Conservation (phyloP, 2,113 vertebrate genomes). For the Chelonoidis abingdonii region DNA sequence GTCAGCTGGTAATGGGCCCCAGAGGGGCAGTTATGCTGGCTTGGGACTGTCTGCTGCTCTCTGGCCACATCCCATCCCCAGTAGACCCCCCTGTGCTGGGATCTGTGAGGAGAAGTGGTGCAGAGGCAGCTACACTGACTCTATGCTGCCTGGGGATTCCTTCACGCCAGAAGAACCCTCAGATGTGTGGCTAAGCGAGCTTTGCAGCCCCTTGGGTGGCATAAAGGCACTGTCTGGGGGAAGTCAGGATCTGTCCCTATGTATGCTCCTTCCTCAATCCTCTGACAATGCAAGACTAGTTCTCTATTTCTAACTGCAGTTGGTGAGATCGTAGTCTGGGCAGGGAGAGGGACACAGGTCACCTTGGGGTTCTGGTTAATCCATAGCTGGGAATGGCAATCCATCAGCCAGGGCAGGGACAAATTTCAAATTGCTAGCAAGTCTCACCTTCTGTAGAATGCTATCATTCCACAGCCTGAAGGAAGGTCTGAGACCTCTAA, state of each 20-base stretch:
- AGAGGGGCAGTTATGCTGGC: neutral
- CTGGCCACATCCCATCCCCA: neutral
- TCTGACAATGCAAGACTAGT: neutral
- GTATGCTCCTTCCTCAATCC: neutral
- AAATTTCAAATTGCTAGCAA: neutral
- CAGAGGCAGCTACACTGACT: neutral
- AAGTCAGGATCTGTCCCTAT: neutral
- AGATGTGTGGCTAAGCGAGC: neutral
- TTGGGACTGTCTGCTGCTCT: neutral
- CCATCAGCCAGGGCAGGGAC: neutral
- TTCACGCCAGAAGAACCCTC: neutral
- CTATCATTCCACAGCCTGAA: rapidly evolving
- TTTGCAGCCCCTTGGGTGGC: neutral
- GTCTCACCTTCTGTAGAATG: neutral
- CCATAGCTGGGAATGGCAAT: neutral
- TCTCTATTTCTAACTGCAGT: rapidly evolving
- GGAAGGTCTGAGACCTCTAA: neutral
- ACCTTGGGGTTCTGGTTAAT: neutral
- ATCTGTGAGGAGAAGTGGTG: neutral
- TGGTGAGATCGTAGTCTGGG: neutral
- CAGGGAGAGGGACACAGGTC: neutral
- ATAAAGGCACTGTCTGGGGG: neutral
- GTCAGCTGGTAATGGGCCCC: neutral
- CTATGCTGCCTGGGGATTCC: neutral
- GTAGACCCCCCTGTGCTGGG: rapidly evolving